Conservation (phyloP, 1,140 invertebrate species). For the Sinella curviseta region DNA sequence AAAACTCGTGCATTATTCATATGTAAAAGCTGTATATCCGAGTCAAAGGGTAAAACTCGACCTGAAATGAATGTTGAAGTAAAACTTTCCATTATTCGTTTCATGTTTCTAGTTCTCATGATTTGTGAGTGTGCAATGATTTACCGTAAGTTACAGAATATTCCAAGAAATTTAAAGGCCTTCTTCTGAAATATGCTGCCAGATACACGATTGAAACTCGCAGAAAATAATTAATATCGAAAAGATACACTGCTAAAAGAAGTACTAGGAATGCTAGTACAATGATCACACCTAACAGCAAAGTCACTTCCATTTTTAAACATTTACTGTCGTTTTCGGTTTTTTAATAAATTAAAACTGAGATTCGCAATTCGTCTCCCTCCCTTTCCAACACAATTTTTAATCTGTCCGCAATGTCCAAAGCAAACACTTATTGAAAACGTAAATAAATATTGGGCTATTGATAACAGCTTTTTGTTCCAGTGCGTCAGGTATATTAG, state of each 20-base stretch:
- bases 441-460: too few relatives aligned
- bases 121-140: too few relatives aligned
- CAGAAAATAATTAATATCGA: slow-evolving; percentile 70
- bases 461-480: too few relatives aligned
- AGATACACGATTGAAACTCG: slow-evolving; percentile 66
- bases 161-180: slow-evolving; percentile 65
- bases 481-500: too few relatives aligned
- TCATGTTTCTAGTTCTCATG: too few relatives aligned
- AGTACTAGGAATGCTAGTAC: not conserved
- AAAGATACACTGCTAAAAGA: slow-evolving; percentile 55
- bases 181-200: slow-evolving; percentile 64
- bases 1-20: slow-evolving; percentile 85
- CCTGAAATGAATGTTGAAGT: not conserved
- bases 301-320: not conserved
- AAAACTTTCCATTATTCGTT: too few relatives aligned
- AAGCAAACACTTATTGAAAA: too few relatives aligned
- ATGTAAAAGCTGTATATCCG: slow-evolving; percentile 60
- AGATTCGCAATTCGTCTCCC: too few relatives aligned
- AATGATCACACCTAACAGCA: not conserved
- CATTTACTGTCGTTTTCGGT: too few relatives aligned
- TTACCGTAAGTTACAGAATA: slow-evolving; percentile 65
- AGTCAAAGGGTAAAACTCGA: not conserved
- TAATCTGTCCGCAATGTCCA: too few relatives aligned
- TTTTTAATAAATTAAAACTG: too few relatives aligned
- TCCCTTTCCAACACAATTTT: too few relatives aligned